A percentile compares a stretch with the other conserved stretches of the same genome.
Conservation (phyloP, 2,797 vertebrate species). For the Poecilia picta region DNA sequence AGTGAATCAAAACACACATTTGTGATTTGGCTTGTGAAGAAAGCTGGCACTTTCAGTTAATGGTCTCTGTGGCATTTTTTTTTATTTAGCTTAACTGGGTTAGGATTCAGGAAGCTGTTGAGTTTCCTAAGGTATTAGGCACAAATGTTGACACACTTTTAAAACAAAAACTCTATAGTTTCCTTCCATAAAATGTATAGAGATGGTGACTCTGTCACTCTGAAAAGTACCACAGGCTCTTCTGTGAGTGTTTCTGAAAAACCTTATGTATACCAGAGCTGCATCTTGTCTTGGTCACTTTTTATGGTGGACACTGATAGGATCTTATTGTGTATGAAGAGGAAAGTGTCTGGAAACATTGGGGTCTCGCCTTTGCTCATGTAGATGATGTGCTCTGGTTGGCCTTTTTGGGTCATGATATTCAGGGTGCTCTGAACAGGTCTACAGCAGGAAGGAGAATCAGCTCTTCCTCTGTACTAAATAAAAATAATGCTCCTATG, state of each 20-base stretch:
- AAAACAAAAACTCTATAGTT: not conserved
- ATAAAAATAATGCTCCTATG: not conserved
- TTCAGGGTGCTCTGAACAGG: not conserved
- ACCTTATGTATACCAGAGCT: not conserved
- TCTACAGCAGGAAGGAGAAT: not conserved
- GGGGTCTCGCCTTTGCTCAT: not conserved
- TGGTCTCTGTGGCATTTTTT: constrained; percentile 17
- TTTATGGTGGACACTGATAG: not conserved
- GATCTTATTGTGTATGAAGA: not conserved
- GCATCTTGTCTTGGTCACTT: not conserved
- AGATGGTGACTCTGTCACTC: not conserved
- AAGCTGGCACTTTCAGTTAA: constrained; percentile 26
- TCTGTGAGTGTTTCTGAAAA: not conserved
- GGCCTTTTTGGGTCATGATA: not conserved
- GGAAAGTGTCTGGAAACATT: not conserved
- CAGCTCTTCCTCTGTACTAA: not conserved
- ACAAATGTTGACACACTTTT: not conserved
- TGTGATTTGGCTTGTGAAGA: constrained; percentile 30
- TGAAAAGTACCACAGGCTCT: not conserved
- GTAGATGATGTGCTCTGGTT: not conserved
- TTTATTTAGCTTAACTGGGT: constrained; percentile 13
- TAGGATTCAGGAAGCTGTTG: not conserved
- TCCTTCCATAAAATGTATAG: not conserved
- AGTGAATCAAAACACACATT: constrained; percentile 41
- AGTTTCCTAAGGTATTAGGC: not conserved